Evolutionary conservation across 1,140 invertebrate genomes (phyloP), one percentile per base, ranked within the genome.

Genomic region (Periplaneta americana): DNA sequence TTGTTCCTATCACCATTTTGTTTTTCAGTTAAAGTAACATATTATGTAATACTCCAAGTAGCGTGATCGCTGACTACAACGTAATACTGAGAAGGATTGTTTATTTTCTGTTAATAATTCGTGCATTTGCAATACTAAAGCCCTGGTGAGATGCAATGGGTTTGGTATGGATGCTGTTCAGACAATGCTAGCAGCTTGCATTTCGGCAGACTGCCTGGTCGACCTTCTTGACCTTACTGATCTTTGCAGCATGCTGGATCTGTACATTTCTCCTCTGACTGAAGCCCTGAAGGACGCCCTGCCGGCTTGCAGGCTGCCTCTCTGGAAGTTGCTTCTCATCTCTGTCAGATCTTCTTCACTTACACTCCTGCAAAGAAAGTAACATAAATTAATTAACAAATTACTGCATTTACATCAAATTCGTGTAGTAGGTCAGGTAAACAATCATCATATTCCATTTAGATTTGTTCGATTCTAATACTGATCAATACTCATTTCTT

Each of bases 201-300:
- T 78, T 32, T 78, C 77, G 22, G 28, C 39, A 28, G 48, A 66
- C 22, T 66, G 48, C 22, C 34, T 18, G 33, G 36, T 32, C 18
- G 77, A 78, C 22, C 77, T 35, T 10, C 89, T 89, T 33, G 77
- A 78, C 34, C 77, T 36, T 11, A 78, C 35, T 35, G 77, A 78
- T 81, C 91, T 86, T 74, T 92, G 90, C 82, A 94, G 90, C 85
- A 94, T 91, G 82, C 91, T 93, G 15, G 93, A 94, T 74, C 93
- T 88, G 18, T 92, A 87, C 0, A 87, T 86, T 85, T 94, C 93
- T 1, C 92, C 93, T 37, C 93, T 88, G 3, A 91, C 88, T 0
- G 92, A 93, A 0, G 92, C 91, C 77, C 90, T 88, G 34, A 91
- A 86, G 6, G 92, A 93, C 35, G 86, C 3, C n/a, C 80, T 57